Evolutionary conservation across 1,140 invertebrate species (phyloP), one percentile per base, ranked within the genome.

Genomic region (Littorina saxatilis): DNA sequence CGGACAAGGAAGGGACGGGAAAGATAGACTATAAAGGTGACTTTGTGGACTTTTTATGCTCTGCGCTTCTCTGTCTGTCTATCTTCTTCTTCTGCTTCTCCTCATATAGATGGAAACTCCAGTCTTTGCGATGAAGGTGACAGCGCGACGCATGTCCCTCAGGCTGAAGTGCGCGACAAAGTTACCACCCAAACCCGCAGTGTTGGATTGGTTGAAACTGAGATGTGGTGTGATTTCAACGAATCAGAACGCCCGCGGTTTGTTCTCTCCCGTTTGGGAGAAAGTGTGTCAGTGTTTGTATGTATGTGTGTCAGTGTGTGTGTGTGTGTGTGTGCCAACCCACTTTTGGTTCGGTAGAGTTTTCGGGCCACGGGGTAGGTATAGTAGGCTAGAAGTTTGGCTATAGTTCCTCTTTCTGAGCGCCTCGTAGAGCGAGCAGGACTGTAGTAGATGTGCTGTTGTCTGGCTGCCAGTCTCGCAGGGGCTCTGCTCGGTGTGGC

Each of bases 1-100:
- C 97, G 40, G 97, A 98, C 93, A 92, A 96, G 1, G 96, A 98
- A 90, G 96, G 96, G 0, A 96, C 98, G 88, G 89, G 89, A 13
- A 82, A 83, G 29, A 84, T 90, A 2, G 88, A 90, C 76, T 89
- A 88, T 75, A 82, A 85, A 81, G 88, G 88, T 89, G 70, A 80
- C 52, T 68, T 11, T 35, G 9, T 9, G 27, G 40, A n/a, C n/a
- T n/a, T n/a, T n/a, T n/a, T n/a, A n/a, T n/a, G 15, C 29, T 15
- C 63, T 11, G 63, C 50, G 11, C 11, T 52, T 52, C 23, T 9
- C 11, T 13, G 50, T 13, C 50, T 52, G 50, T 9, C 11, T 52
- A 52, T 11, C 27, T 20, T 66, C 11, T n/a, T 52, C 9, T n/a
- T n/a, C n/a, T n/a, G n/a, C n/a, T n/a, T 63, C 9, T 9, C 7